Percentiles rank a stretch among this genome's conserved stretches.
phyloP scores from a whole-genome alignment of 1,140 invertebrate genomes.

The Polyergus mexicanus region DNA sequence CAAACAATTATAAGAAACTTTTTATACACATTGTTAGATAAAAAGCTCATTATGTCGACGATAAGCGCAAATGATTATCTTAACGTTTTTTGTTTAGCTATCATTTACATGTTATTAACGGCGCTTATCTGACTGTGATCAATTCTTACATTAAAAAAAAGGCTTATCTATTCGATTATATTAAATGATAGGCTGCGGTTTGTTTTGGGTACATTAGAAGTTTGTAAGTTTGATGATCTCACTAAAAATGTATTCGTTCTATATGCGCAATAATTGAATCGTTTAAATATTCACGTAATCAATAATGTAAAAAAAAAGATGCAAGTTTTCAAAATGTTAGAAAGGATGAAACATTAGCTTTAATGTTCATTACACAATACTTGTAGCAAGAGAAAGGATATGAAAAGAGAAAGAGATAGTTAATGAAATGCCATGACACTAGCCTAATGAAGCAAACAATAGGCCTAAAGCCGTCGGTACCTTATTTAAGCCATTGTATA shows the following conservation, averaged over 20 bases:
- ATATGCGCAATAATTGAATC: constrained; percentile 30
- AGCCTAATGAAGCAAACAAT: constrained; percentile 77
- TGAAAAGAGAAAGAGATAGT: constrained; percentile 62
- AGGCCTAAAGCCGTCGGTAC: constrained; percentile 80
- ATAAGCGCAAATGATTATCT: constrained; percentile 51
- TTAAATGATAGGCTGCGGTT: constrained; percentile 14
- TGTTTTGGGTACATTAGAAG: constrained; percentile 11
- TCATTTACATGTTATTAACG: constrained; percentile 29
- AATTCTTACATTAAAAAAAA: constrained; percentile 18
- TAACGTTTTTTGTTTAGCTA: constrained; percentile 24
- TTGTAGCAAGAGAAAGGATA: constrained; percentile 59
- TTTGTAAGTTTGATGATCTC: constrained; percentile 17
- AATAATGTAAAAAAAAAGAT: constrained; percentile 17
- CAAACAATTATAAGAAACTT: constrained; percentile 73
- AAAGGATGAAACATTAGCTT: constrained; percentile 68
- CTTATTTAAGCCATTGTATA: constrained; percentile 80
- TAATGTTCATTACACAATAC: constrained; percentile 66
- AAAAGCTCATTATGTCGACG: constrained; percentile 58
- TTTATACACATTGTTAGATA: constrained; percentile 71
- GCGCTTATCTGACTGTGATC: constrained; percentile 55
- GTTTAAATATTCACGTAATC: constrained; percentile 58
- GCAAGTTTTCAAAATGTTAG: constrained; percentile 57
- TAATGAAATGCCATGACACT: constrained; percentile 76
- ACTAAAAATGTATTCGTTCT: constrained; percentile 1
- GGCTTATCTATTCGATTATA: constrained; percentile 8